phyloP scores from a whole-genome alignment of 2,888 invertebrate genomes.

The Tryphoninae sp. region DNA sequence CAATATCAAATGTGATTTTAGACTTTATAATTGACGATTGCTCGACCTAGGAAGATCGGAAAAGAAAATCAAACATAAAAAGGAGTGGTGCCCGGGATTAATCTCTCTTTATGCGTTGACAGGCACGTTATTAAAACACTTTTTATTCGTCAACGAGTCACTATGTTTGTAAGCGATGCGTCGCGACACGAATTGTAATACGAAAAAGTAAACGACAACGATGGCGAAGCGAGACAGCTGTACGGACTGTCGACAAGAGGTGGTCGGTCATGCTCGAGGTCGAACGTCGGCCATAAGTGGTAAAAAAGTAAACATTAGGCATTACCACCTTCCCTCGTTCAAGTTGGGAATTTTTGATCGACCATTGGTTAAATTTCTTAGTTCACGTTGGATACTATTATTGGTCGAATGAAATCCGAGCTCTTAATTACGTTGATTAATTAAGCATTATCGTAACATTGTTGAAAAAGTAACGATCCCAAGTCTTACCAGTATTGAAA shows the following conservation, averaged over 20 bases:
- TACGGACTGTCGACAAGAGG: conserved; percentile 19
- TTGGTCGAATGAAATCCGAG: background rate
- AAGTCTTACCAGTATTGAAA: conserved; percentile 54
- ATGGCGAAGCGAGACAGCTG: conserved; percentile 9
- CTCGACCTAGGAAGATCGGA: conserved; percentile 14
- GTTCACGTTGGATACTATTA: background rate
- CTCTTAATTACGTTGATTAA: conserved; percentile 21
- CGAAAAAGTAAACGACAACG: background rate
- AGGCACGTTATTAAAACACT: conserved; percentile 21
- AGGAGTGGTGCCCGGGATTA: conserved; percentile 61
- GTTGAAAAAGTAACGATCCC: conserved; percentile 52
- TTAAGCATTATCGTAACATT: conserved; percentile 43
- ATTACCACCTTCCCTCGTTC: background rate
- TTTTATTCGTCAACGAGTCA: conserved; percentile 23
- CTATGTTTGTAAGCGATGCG: conserved; percentile 24
- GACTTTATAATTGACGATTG: conserved; percentile 32
- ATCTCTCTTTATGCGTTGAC: conserved; percentile 30
- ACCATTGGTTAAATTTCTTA: background rate
- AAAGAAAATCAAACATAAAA: background rate
- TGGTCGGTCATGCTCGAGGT: background rate
- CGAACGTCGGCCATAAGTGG: conserved; percentile 1
- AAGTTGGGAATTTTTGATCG: background rate
- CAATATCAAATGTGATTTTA: conserved; percentile 41
- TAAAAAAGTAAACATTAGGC: background rate
- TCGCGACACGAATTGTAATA: conserved; percentile 7